phyloP scores from a whole-genome alignment of 2,113 vertebrate species.

The Pterocles orientalis region DNA sequence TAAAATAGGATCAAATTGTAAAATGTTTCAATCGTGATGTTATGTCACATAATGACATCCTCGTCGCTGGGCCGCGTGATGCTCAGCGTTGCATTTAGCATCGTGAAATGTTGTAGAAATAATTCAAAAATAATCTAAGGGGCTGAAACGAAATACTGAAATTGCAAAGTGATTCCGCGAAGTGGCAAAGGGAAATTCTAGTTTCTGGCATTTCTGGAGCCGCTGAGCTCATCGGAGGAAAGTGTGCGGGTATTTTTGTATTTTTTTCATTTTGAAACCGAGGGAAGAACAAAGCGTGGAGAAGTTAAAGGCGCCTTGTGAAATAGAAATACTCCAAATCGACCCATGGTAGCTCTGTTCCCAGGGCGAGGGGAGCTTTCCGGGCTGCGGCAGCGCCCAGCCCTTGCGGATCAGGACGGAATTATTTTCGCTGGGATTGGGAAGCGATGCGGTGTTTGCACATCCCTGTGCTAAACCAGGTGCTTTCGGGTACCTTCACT shows the following conservation, averaged over 20 bases:
- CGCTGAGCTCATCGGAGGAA: neutral
- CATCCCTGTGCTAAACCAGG: fast-evolving
- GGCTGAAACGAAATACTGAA: neutral
- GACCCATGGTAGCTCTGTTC: neutral
- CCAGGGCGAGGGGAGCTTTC: neutral
- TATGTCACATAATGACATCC: slow-evolving; percentile 40
- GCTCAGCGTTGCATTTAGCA: slow-evolving; percentile 17
- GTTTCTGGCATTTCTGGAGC: slow-evolving; percentile 1
- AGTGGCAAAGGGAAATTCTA: neutral
- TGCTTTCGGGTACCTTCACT: fast-evolving
- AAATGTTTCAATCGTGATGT: slow-evolving; percentile 43
- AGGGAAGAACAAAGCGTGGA: neutral
- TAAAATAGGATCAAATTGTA: slow-evolving; percentile 38
- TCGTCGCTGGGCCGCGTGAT: neutral
- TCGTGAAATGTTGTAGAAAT: slow-evolving; percentile 46
- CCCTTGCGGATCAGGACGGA: fast-evolving
- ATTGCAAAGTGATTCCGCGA: neutral
- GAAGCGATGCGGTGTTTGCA: neutral
- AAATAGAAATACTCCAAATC: slow-evolving; percentile 14
- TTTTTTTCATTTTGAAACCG: fast-evolving
- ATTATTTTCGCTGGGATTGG: fast-evolving
- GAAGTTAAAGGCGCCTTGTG: neutral
- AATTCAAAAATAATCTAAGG: slow-evolving; percentile 20
- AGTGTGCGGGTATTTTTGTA: fast-evolving
- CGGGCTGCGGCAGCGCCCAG: fast-evolving